Conservation (phyloP, 2,797 vertebrate genomes). For the Phataginus tricuspis region DNA sequence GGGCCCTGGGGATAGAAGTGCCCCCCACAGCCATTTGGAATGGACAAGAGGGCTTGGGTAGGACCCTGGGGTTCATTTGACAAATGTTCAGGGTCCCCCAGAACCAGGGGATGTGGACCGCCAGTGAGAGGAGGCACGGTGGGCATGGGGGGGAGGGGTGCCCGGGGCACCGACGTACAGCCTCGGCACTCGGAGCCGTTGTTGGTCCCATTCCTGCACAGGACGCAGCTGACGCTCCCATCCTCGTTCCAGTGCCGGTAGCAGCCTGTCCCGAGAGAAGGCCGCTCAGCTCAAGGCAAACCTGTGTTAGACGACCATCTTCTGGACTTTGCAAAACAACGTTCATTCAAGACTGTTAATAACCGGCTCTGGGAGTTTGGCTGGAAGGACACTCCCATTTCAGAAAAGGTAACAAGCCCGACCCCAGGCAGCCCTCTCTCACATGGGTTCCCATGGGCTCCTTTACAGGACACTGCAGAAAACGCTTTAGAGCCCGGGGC, state of each 20-base stretch:
- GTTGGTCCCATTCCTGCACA: constrained; percentile 86
- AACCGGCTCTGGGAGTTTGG: not conserved
- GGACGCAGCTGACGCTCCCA: constrained; percentile 90
- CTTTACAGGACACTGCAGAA: not conserved
- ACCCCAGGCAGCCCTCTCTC: not conserved
- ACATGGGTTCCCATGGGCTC: not conserved
- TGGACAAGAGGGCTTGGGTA: not conserved
- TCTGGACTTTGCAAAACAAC: not conserved
- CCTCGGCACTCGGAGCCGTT: constrained; percentile 84
- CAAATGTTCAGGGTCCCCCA: not conserved
- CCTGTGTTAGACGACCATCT: no score
- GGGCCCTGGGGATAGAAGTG: not conserved
- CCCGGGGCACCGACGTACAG: constrained; percentile 72
- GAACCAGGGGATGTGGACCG: not conserved
- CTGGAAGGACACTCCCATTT: not conserved
- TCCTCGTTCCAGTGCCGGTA: constrained; percentile 90
- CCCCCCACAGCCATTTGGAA: not conserved
- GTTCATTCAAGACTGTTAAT: not conserved
- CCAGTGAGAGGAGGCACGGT: not conserved
- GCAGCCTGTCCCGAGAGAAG: constrained; percentile 87
- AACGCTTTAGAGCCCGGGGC: no score
- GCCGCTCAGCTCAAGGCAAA: not conserved
- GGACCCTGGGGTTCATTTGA: not conserved
- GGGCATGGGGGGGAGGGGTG: fast-evolving
- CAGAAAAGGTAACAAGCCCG: not conserved